Evolutionary conservation across 2,113 vertebrate genomes (phyloP), one percentile per base, ranked within the genome.

Genomic region (Nipponia nippon): DNA sequence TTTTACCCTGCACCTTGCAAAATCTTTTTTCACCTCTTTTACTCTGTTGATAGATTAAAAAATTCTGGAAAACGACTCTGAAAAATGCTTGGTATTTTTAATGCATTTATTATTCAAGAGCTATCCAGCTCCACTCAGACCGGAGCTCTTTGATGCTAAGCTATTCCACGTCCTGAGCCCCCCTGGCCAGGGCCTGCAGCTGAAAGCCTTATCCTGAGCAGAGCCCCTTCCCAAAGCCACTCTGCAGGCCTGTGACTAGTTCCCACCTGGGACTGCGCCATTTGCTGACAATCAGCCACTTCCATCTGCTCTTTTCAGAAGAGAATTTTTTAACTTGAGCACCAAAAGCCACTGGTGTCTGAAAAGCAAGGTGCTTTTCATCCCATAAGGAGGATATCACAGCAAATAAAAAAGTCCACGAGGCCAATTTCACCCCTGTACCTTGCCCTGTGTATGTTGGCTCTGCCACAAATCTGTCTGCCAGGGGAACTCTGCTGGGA

Each of bases 51-150:
- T 90, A 97, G 87, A 93, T 88, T 90, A 83, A 96, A 96, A 95
- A 94, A 62, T 36, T 88, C 87, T 71, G 47, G 91, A 93, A 90
- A 58, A 93, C 0, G 5, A 94, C 93, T 92, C 92, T 40, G 34
- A 94, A 95, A 96, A 93, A 97, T 95, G 93, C 67, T 89, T 88
- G 91, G 91, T 81, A 93, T 96, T 97, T 96, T 97, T 91, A 95
- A 86, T 85, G 81, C 89, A 94, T 97, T 95, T 95, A 93, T 93
- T 94, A 97, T 96, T 91, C 89, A 93, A 83, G 66, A 95, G 63
- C 85, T 89, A 36, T 73, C 46, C 75, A 90, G 73, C 71, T 81
- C 18, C 32, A 55, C 62, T 96, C 75, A 55, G 70, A 78, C 18
- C 0, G 1, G 71, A 70, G 66, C 30, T 88, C 70, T 96, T 96